A percentile compares a stretch with the other conserved stretches of the same genome.
Evolutionary conservation across 92 coral and sea anemone genomes (phyloP).

Genomic region (Phymanthus crucifer): DNA sequence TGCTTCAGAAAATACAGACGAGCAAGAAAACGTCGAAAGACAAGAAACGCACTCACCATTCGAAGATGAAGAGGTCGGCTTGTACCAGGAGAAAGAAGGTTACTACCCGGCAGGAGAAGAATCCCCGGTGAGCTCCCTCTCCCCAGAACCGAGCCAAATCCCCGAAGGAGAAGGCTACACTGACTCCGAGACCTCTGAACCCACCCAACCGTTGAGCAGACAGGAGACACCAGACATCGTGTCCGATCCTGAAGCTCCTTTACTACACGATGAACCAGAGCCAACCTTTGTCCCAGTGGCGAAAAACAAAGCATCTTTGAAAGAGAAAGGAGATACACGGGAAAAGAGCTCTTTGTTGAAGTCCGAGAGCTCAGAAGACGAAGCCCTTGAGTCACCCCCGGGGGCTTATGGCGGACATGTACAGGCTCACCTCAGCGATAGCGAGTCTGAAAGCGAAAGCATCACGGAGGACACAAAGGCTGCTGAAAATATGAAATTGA

Average conservation of each 20-base stretch:
- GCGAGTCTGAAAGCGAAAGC: slow-evolving; percentile 20
- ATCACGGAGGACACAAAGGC: slow-evolving; percentile 3
- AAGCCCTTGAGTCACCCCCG: not conserved
- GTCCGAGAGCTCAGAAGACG: slow-evolving; percentile 33
- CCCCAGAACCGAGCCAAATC: slow-evolving; percentile 17
- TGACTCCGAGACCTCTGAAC: slow-evolving; percentile 28
- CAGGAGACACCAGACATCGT: slow-evolving; percentile 31
- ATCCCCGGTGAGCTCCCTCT: slow-evolving; percentile 15
- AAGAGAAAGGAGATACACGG: slow-evolving; percentile 22
- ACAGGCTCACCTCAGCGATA: slow-evolving; percentile 1
- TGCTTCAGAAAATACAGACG: slow-evolving; percentile 18
- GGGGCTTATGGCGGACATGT: not conserved
- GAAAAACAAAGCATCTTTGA: slow-evolving; percentile 19
- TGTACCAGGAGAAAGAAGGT: slow-evolving; percentile 2
- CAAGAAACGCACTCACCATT: slow-evolving; percentile 10
- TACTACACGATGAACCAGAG: slow-evolving; percentile 21
- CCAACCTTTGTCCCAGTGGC: not conserved
- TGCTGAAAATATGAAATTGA: slow-evolving; percentile 7
- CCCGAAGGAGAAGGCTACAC: slow-evolving; percentile 10
- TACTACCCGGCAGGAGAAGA: not conserved
- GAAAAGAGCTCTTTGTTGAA: slow-evolving; percentile 24
- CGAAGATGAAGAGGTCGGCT: slow-evolving; percentile 18
- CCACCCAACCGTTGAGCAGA: not conserved
- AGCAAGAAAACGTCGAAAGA: slow-evolving; percentile 4
- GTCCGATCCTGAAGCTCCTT: slow-evolving; percentile 40